Evolutionary conservation across 2,797 vertebrate species (phyloP), one percentile per base, ranked within the genome.

Genomic region (Falco naumanni): DNA sequence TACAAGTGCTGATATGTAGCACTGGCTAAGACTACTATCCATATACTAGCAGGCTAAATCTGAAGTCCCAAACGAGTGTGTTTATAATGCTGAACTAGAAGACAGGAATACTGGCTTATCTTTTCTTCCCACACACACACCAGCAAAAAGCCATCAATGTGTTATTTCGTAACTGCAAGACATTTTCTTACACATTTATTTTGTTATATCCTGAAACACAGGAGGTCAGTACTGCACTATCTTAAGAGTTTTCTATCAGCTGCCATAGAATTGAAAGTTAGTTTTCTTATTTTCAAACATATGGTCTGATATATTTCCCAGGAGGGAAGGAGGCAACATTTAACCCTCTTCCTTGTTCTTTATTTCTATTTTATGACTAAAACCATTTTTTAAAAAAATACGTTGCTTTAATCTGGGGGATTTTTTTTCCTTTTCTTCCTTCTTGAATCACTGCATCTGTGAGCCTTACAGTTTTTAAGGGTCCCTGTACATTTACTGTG

Each of bases 161-260:
- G 39, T 53, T 96, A 66, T 47, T 94, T 81, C 79, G 18, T 29
- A 88, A 93, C 77, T 72, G 51, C 70, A 84, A 95, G 78, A 72
- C n/a, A 60, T 91, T 90, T 92, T 69, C 79, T 81, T 82, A 75
- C 53, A 71, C 26, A 14, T 41, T 66, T 91, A 81, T 88, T 96
- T 96, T 59, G 51, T 86, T 96, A 96, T 88, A 92, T 70, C 29
- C 66, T 93, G 94, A 88, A 94, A 96, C 95, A 96, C 93, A 97
- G 92, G 95, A 96, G 96, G 95, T 97, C 96, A 97, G 89, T 81
- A 79, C 97, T 88, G 97, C 93, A 96, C 95, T 96, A 61, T 66
- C 63, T 1, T 82, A 87, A 81, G 77, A 77, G 66, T 87, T 91
- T 91, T 71, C 80, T n/a, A 91, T 93, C 56, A 89, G 79, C 59